phyloP scores from a whole-genome alignment of 2,113 vertebrate genomes.

The Brachypteracias leptosomus region DNA sequence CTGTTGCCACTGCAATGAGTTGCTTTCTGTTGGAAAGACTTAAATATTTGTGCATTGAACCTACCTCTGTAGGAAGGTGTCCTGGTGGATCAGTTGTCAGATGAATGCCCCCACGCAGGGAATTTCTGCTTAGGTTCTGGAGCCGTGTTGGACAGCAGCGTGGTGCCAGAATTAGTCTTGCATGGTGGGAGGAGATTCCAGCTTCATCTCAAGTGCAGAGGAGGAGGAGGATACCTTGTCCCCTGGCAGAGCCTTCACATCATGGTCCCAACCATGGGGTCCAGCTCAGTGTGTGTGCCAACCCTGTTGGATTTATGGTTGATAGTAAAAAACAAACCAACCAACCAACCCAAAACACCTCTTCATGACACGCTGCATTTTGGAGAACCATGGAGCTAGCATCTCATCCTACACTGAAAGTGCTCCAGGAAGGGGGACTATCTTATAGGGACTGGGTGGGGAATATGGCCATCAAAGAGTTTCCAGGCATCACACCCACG shows the following conservation, averaged over 20 bases:
- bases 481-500: background rate
- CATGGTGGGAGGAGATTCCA: background rate
- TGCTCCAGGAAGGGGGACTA: background rate
- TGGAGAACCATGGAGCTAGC: background rate
- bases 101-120: background rate
- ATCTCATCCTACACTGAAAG: background rate
- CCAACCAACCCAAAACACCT: background rate
- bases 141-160: background rate
- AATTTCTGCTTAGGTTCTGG: background rate
- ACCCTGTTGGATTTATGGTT: background rate
- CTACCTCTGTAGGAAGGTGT: background rate
- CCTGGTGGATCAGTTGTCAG: background rate
- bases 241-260: background rate
- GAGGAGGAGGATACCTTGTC: background rate
- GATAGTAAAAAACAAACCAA: background rate
- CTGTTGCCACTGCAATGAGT: background rate
- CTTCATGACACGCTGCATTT: background rate
- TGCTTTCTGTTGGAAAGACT: background rate
- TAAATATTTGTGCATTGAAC: background rate
- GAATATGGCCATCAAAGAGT: background rate
- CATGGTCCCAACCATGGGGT: rapidly evolving
- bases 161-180: background rate
- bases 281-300: background rate
- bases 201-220: background rate
- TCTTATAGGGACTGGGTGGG: background rate